Base-by-base conservation (phyloP, 2,888 invertebrate genomes). In the Netelia melanura region DNA sequence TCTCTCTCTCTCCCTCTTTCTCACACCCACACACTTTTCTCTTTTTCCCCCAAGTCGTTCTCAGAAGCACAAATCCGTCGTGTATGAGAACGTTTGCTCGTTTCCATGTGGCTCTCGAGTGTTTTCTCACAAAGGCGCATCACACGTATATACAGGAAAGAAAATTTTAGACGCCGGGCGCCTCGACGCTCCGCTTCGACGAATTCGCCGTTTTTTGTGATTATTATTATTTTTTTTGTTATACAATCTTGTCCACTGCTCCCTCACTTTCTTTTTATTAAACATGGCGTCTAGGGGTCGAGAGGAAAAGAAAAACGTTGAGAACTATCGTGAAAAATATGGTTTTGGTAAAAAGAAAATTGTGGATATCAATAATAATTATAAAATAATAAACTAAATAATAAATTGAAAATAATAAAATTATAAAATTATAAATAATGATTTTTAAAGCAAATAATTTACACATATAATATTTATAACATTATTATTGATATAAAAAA, bases 21-120 rank as follows among this genome's bases (percentile, higher is more conserved):
- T 21, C 56, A 30, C 5, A 30, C 30, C 3, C 30, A 30, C 30
- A 30, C 30, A 30, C 6, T 48, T 48, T 48, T 48, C 14, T 48
- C 14, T 48, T 48, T 48, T 11, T 43, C 43, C 65, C 11, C 65
- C 23, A 38, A 64, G 25, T 87, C 76, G 83, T 91, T 91, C 91
- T 83, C 81, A 86, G 91, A 91, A 91, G 88, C 88, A 89, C 91
- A 91, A 91, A 91, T 91, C 90, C 87, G 91, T 91, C 90, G 87
- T 80, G 44, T 65, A 62, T 56, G 78, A 67, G 84, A 85, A 86
- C 82, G 81, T 23, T 56, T 64, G 43, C 77, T 67, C 67, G 72
- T 72, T 77, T 78, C 64, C 77, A 77, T 64, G 54, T 81, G 68
- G 74, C 74, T 77, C 68, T 81, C 75, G 71, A 65, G 81, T 83